Conservation (phyloP, 2,797 vertebrate species). For the Potorous gilbertii region DNA sequence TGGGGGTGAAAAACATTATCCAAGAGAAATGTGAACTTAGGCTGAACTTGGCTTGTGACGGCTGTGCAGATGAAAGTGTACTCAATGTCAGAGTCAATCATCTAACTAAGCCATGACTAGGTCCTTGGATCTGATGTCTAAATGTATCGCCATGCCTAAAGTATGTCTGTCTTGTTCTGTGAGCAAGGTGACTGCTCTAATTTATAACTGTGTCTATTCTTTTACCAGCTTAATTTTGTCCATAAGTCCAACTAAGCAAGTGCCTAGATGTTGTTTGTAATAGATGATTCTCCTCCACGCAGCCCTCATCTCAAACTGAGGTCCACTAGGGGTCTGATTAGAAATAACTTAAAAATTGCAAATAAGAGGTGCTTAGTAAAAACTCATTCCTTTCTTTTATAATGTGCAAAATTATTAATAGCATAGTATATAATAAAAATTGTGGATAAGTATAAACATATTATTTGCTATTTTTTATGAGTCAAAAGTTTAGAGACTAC, state of each 20-base stretch:
- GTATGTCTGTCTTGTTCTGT: constrained; percentile 1
- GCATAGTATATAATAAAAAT: not conserved
- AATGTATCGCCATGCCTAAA: constrained; percentile 41
- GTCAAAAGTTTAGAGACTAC: not conserved
- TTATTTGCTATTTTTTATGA: not conserved
- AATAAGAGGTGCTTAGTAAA: not conserved
- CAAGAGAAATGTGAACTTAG: constrained; percentile 51
- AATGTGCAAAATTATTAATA: not conserved
- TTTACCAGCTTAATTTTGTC: not conserved
- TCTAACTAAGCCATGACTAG: not conserved
- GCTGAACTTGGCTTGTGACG: constrained; percentile 53
- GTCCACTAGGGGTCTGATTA: not conserved
- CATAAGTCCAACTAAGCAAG: not conserved
- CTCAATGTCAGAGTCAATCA: constrained; percentile 36
- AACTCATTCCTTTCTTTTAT: not conserved
- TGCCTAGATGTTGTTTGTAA: not conserved
- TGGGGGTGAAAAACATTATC: constrained; percentile 38
- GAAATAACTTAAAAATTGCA: not conserved
- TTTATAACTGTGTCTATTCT: constrained; percentile 27
- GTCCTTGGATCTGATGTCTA: constrained; percentile 2
- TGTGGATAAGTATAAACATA: not conserved
- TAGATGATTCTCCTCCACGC: not conserved
- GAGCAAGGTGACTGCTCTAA: constrained; percentile 12
- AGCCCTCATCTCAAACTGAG: not conserved
- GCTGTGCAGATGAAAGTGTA: constrained; percentile 27